Percentiles rank a stretch among this genome's conserved stretches.
These are phyloP conservation scores for Mnemiopsis leidyi DNA, from an alignment of 37 sponge, comb jelly and placozoan genomes.

Conservation along the genomic window DNA sequence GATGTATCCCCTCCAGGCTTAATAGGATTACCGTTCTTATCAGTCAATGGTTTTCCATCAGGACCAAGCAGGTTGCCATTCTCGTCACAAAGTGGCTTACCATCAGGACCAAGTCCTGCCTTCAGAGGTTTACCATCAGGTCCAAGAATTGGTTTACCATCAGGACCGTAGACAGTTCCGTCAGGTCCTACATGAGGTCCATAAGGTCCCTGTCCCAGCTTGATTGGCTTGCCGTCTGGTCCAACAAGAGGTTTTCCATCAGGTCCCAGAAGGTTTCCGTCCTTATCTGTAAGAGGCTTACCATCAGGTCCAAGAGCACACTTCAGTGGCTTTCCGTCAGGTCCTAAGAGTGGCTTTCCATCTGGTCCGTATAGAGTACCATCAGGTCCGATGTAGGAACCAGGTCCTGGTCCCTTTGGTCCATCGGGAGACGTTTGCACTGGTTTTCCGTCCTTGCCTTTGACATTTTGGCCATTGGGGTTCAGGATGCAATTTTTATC, in stretches of 20 bases:
- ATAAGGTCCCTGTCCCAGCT: slow-evolving; percentile 32
- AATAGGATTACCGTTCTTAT: slow-evolving; percentile 52
- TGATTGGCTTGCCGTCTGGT: slow-evolving; percentile 58
- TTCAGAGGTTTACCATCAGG: slow-evolving; percentile 62
- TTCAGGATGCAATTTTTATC: slow-evolving; percentile 38
- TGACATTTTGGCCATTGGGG: slow-evolving; percentile 49
- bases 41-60: slow-evolving; percentile 34
- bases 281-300: slow-evolving; percentile 9
- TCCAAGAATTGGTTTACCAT: slow-evolving; percentile 50
- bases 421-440: slow-evolving; percentile 49
- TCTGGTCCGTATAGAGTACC: slow-evolving; percentile 44
- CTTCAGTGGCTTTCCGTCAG: slow-evolving; percentile 52
- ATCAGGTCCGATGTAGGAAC: slow-evolving; percentile 57
- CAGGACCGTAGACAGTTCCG: slow-evolving; percentile 45
- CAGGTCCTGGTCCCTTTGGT: slow-evolving; percentile 61
- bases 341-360: slow-evolving; percentile 29
- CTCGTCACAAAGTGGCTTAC: slow-evolving; percentile 49
- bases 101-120: slow-evolving; percentile 56
- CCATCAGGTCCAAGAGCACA: slow-evolving; percentile 63
- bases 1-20: slow-evolving; percentile 28
- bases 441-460: slow-evolving; percentile 49
- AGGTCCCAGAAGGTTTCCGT: slow-evolving; percentile 56
- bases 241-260: slow-evolving; percentile 50
- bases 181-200: slow-evolving; percentile 41
- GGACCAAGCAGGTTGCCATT: slow-evolving; percentile 57